Percentiles rank a stretch among this genome's conserved stretches.
These are phyloP conservation scores for Heteromormyrus szaboi DNA, from an alignment of 2,797 vertebrate species.

Conservation along the genomic window DNA sequence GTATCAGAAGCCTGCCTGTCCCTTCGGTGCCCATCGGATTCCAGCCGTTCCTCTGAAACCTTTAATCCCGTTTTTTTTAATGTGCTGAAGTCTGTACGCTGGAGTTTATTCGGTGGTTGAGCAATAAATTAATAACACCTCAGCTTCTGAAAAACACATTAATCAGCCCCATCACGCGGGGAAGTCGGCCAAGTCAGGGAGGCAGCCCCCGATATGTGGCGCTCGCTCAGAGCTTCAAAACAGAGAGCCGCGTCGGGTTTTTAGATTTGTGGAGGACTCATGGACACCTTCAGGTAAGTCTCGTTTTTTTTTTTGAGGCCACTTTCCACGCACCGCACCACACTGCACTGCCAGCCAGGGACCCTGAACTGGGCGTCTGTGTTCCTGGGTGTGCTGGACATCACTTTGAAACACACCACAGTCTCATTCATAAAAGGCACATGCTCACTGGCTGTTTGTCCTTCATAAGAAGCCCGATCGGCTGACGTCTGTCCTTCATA, in stretches of 20 bases:
- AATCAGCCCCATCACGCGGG: slow-evolving; percentile 34
- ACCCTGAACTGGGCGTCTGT: background rate
- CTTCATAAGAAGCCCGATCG: slow-evolving; percentile 12
- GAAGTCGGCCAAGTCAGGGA: slow-evolving; percentile 16
- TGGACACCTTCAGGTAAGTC: slow-evolving; percentile 47
- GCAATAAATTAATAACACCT: background rate
- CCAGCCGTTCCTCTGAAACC: background rate
- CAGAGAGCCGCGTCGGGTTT: background rate
- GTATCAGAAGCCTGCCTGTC: background rate
- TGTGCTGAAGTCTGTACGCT: background rate
- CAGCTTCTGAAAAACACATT: slow-evolving; percentile 42
- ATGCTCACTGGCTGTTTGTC: slow-evolving; percentile 10
- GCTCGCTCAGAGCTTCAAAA: background rate
- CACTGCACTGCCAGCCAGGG: slow-evolving; percentile 19
- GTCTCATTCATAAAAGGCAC: background rate
- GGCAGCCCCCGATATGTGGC: slow-evolving; percentile 10
- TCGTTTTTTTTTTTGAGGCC: slow-evolving; percentile 23
- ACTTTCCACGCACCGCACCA: slow-evolving; percentile 20
- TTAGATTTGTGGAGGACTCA: slow-evolving; percentile 34
- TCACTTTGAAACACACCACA: background rate
- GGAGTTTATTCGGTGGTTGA: background rate
- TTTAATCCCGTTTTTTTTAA: background rate
- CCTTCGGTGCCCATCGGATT: background rate
- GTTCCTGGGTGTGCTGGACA: background rate
- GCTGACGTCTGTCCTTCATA: slow-evolving; percentile 11